Evolutionary conservation across 2,113 vertebrate species (phyloP).

Genomic region (Phyllopteryx taeniolatus): DNA sequence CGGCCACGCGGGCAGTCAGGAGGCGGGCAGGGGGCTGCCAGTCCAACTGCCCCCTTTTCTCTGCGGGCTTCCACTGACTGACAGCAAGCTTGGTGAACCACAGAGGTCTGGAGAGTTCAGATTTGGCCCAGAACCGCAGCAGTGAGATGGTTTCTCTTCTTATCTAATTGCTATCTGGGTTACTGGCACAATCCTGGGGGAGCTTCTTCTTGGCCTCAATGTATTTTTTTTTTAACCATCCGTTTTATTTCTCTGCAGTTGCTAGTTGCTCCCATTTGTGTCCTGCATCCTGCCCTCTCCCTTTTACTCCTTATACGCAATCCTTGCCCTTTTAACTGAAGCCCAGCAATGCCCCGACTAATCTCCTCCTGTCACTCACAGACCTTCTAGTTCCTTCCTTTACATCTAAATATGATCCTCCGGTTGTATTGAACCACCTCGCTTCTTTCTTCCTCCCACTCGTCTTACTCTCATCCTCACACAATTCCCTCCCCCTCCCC

Average conservation of each 20-base stretch:
- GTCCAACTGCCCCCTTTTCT: slow-evolving; percentile 28
- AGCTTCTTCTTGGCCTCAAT: slow-evolving; percentile 4
- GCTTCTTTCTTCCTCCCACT: slow-evolving; percentile 59
- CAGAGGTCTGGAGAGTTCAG: slow-evolving; percentile 37
- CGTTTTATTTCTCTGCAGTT: slow-evolving; percentile 14
- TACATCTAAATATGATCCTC: slow-evolving; percentile 52
- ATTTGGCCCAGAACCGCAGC: slow-evolving; percentile 38
- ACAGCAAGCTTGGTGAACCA: slow-evolving; percentile 37
- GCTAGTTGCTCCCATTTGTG: slow-evolving; percentile 10
- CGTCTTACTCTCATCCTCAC: slow-evolving; percentile 52
- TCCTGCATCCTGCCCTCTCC: slow-evolving; percentile 2
- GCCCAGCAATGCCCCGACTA: slow-evolving; percentile 10
- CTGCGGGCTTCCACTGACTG: slow-evolving; percentile 43
- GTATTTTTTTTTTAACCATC: slow-evolving; percentile 3
- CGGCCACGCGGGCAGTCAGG: slow-evolving; percentile 47
- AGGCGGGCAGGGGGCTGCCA: slow-evolving; percentile 35
- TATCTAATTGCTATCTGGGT: slow-evolving; percentile 52
- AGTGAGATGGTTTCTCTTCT: slow-evolving; percentile 36
- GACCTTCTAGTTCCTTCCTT: slow-evolving; percentile 36
- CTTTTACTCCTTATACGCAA: slow-evolving; percentile 5
- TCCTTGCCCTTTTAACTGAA: slow-evolving; percentile 15
- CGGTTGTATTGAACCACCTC: slow-evolving; percentile 54
- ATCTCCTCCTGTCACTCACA: slow-evolving; percentile 20
- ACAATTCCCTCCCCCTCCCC: slow-evolving; percentile 29
- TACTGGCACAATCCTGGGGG: slow-evolving; percentile 46